Base-by-base conservation (phyloP, 1,140 invertebrate genomes). In the Euwallacea fornicatus region DNA sequence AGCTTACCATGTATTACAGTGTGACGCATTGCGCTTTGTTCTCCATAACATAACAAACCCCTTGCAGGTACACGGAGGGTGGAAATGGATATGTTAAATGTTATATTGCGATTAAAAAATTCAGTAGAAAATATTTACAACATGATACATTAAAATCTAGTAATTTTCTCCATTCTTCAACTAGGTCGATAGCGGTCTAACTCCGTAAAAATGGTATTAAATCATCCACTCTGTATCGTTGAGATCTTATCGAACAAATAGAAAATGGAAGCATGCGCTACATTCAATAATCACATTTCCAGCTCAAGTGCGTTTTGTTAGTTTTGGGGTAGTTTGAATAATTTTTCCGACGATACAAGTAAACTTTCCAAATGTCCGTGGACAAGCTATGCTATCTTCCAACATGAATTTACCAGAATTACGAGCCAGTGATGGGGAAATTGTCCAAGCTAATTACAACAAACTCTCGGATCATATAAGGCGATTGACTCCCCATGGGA, bases 401-500 rank as follows among this genome's bases (percentile, higher is more conserved):
- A 65, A 66, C 9, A 69, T 76, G 71, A 73, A 72, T 69, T 69
- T 75, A 43, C 16, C 54, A 41, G 74, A 75, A 55, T 41, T 75
- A 54, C 73, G 69, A 72, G 73, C 7, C 41, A 50, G 16, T 33
- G 46, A 44, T 46, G 55, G 56, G 21, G 76, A 77, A 73, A 71
- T 64, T 7, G 74, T 78, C 6, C 73, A 73, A 46, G 78, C 80
- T 6, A 81, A 81, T 74, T 81, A 81, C 64, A 81, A 77, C 66
- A 81, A 81, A 72, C 66, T 81, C 56, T 81, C 80, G 2, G 80
- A 81, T 68, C 78, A 80, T 70, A 78, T 81, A 16, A 78, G 85
- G 21, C 80, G 81, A 7, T 76, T 82, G 56, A 82, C 90, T 0
- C 91, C 91, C 0, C 83, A 86, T 0, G 86, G 85, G 0, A 83